Conservation (phyloP, 2,888 invertebrate genomes). For the Melolontha melolontha region DNA sequence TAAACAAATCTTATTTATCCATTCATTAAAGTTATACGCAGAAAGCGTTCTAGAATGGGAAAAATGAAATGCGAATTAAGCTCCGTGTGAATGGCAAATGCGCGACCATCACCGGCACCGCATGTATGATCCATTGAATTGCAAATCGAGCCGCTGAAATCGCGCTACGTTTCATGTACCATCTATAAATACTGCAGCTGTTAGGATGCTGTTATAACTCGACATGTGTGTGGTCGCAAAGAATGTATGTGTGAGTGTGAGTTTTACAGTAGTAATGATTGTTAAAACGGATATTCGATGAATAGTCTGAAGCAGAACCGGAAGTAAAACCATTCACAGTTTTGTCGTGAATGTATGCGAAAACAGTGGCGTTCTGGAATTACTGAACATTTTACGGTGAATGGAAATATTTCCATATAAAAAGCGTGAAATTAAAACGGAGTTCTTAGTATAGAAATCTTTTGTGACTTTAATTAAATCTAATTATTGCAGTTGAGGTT, state of each 20-base stretch:
- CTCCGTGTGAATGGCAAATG: constrained; percentile 41
- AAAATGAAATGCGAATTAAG: constrained; percentile 26
- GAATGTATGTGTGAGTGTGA: neutral
- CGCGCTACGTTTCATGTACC: constrained; percentile 6
- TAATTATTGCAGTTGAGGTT: too few species aligned
- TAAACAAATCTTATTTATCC: too few species aligned
- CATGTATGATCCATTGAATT: constrained; percentile 47
- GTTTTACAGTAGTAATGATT: constrained; percentile 1
- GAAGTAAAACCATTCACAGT: too few species aligned
- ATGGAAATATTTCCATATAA: too few species aligned
- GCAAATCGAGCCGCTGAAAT: constrained; percentile 47
- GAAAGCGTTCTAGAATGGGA: constrained; percentile 14
- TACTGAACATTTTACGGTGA: too few species aligned
- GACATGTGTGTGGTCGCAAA: constrained; percentile 8
- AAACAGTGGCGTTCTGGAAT: too few species aligned
- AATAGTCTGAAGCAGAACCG: constrained; percentile 1
- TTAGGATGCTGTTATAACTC: neutral
- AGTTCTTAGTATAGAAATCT: too few species aligned
- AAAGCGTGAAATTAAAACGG: too few species aligned
- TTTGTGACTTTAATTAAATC: too few species aligned
- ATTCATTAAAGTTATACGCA: neutral
- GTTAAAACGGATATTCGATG: constrained; percentile 24
- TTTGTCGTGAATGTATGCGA: too few species aligned
- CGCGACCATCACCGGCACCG: constrained; percentile 38
- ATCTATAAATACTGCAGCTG: constrained; percentile 33